Evolutionary conservation across 2,113 vertebrate genomes (phyloP), one percentile per base, ranked within the genome.

Genomic region (Raja brachyura): DNA sequence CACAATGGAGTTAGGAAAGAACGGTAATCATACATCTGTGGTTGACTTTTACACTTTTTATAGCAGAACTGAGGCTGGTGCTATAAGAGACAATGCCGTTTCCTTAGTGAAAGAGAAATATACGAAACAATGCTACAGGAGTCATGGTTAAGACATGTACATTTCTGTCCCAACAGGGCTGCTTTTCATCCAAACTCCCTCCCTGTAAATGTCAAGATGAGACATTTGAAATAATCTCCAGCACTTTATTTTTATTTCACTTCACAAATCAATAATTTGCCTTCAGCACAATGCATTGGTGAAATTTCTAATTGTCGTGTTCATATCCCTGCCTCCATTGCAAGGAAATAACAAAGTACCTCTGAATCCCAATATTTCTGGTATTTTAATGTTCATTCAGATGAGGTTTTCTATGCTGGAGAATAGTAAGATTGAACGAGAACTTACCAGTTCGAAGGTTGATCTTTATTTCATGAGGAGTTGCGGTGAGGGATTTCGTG

Each of bases 131-230:
- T 16, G 14, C 66, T 73, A 39, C 5, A 11, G 39, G 66, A 48
- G 22, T 92, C 66, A 90, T 18, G 18, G 66, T 13, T 4, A 8
- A 92, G 39, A 54, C 20, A 70, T 18, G 11, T 92, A 31, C 22
- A 25, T 25, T 74, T 68, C 20, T 54, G 68, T 70, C 68, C 48
- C 22, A 22, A 5, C 4, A 11, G 16, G 16, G 16, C n/a, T 92
- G 66, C 70, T 92, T 81, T 92, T 54, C 66, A 92, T 70, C 66
- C 25, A 54, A 25, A 74, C 73, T 92, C 39, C 90, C 63, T 74
- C 73, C 68, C 39, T 48, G 66, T 20, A 73, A 73, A 92, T 13
- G 66, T 70, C 68, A 73, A 8, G 68, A 48, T 92, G 33, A 73
- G 66, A 54, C 39, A 54, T 73, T 73, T 61, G 33, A 16, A 70